These are phyloP conservation scores for Aplysina aerophoba DNA, from an alignment of 37 sponge, comb jelly and placozoan species.

Conservation along the genomic window DNA sequence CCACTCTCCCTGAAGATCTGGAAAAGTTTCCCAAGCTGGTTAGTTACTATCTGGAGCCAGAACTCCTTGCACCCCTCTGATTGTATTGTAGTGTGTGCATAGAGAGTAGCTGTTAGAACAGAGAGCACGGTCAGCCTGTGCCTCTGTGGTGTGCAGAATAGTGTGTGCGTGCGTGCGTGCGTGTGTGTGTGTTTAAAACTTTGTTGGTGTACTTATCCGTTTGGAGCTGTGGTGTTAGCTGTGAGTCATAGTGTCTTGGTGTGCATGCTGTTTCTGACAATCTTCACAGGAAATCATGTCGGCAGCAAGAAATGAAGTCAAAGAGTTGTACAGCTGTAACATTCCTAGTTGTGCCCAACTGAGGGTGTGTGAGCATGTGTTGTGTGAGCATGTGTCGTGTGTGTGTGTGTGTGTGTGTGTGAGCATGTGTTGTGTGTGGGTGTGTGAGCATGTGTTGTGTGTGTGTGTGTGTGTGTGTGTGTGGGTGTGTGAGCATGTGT, in stretches of 20 bases:
- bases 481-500: neutral
- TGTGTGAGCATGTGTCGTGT: too few relatives aligned
- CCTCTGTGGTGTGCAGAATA: too few relatives aligned
- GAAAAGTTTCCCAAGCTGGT: constrained; percentile 78
- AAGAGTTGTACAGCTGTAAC: constrained; percentile 65
- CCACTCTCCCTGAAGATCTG: constrained; percentile 62
- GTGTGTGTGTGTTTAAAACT: too few relatives aligned
- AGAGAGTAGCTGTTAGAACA: too few relatives aligned
- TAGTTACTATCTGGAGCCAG: neutral
- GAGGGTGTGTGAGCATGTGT: constrained; percentile 48
- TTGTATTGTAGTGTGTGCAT: too few relatives aligned
- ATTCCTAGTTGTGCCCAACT: constrained; percentile 57
- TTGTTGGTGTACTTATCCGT: too few relatives aligned
- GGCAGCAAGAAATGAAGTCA: constrained; percentile 56
- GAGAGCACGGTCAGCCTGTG: too few relatives aligned
- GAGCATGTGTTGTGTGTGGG: neutral
- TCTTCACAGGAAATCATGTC: constrained; percentile 64
- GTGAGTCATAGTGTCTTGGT: neutral
- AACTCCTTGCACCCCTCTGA: neutral
- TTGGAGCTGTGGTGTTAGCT: too few relatives aligned
- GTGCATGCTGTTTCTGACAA: neutral
- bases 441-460: neutral
- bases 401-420: neutral
- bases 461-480: neutral
- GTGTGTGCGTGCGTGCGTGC: too few relatives aligned